phyloP scores from a whole-genome alignment of 2,888 invertebrate species.

The Ommatoiulus sabulosus region DNA sequence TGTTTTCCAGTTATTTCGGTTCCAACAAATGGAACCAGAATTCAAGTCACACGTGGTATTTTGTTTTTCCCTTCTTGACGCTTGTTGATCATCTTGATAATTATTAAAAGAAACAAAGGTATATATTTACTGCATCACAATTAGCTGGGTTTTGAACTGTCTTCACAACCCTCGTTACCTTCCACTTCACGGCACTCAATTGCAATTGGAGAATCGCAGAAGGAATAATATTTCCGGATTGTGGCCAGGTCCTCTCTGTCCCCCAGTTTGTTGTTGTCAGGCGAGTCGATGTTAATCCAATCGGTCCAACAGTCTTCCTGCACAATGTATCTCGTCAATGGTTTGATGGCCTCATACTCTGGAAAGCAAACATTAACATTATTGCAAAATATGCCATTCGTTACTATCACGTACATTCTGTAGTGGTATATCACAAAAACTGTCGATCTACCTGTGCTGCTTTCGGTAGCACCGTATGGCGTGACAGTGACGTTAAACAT shows the following conservation, averaged over 20 bases:
- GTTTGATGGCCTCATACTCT: constrained; percentile 47
- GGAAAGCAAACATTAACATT: not conserved
- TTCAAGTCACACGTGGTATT: constrained; percentile 62
- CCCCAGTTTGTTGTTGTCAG: constrained; percentile 60
- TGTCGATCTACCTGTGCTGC: not conserved
- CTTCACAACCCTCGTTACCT: constrained; percentile 57
- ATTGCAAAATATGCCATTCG: not conserved
- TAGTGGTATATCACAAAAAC: not conserved
- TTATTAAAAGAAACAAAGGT: not conserved
- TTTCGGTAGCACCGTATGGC: not conserved
- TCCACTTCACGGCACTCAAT: constrained; percentile 61
- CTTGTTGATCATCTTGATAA: not conserved
- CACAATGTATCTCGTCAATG: constrained; percentile 58
- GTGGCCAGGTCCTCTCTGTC: constrained; percentile 62
- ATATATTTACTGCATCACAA: not conserved
- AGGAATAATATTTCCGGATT: constrained; percentile 59
- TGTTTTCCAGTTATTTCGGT: constrained; percentile 61
- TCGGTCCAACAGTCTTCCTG: constrained; percentile 65
- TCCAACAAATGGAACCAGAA: constrained; percentile 64
- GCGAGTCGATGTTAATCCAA: constrained; percentile 64
- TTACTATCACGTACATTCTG: not conserved
- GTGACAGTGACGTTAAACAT: not conserved
- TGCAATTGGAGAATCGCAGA: constrained; percentile 61
- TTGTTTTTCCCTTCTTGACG: constrained; percentile 54
- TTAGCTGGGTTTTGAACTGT: not conserved